Base-by-base conservation (phyloP, 2,888 invertebrate genomes). In the Drosophila incognita region DNA sequence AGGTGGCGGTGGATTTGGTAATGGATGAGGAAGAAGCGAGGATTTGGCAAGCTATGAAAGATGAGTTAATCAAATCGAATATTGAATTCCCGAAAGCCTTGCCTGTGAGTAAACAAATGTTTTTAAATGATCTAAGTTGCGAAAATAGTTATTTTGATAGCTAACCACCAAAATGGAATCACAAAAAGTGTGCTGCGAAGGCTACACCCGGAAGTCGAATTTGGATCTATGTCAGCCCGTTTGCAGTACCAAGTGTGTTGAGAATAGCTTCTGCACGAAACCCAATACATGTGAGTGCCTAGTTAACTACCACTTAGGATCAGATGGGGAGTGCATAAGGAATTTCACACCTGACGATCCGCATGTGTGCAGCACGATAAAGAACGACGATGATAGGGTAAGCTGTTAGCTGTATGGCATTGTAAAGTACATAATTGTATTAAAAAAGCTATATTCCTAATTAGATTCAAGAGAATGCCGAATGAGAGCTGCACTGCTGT, bases 221-320 rank as follows among this genome's bases (percentile, higher is more conserved):
- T 27, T 46, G 11, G 57, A 75, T 5, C 21, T 63, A 4, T 89
- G 89, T 49, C 52, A 77, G 15, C 77, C 89, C 2, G 31, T 78
- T 7, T 87, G 88, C 33, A 33, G 59, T 1, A 64, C 89, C 15
- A 46, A 72, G 4, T 93, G 92, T 69, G 62, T 69, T 74, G 78
- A 2, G 1, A 48, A 76, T 21, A 49, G 66, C 40, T 27, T 42
- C n/a, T 76, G 76, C 31, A 21, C 11, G 1, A 40, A 13, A 42
- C 61, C 64, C 5, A 52, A 57, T 7, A 74, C 72, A 51, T 90
- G 91, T 57, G 71, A 60, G 13, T 91, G 91, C 62, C 58, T 60
- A 1, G 65, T 63, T 0, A 89, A 87, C 38, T 69, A 52, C 31
- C 24, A 18, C 8, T 11, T 21, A 11, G 40, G 13, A 15, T 10